phyloP scores from a whole-genome alignment of 2,113 vertebrate species.

The Grammomys surdaster region DNA sequence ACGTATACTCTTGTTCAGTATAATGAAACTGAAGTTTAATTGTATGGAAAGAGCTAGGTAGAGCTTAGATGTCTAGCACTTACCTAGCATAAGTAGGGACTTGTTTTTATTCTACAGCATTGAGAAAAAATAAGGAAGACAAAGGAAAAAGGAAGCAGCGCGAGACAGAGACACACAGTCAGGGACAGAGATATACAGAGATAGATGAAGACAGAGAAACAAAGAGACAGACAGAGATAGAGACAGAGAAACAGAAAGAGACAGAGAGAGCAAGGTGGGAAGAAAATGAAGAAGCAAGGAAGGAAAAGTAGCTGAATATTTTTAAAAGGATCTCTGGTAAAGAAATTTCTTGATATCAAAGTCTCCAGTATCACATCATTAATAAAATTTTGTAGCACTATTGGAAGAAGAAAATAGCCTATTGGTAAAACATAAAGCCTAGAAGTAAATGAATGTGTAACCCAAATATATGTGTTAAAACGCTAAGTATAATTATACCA shows the following conservation, averaged over 20 bases:
- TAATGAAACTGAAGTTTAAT: conserved; percentile 3
- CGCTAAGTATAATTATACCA: neutral
- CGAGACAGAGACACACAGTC: neutral
- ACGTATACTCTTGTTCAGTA: neutral
- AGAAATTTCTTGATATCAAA: neutral
- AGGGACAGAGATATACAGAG: neutral
- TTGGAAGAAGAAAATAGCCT: neutral
- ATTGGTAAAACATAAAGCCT: neutral
- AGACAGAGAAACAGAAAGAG: neutral
- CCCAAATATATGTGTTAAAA: neutral
- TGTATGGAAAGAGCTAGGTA: neutral
- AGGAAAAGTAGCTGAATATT: neutral
- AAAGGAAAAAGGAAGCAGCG: neutral
- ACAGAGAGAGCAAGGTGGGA: neutral
- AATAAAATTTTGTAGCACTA: neutral
- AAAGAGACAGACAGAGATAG: neutral
- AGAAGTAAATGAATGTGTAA: neutral
- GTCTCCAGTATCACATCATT: neutral
- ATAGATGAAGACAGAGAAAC: neutral
- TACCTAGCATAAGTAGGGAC: no score
- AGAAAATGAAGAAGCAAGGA: neutral
- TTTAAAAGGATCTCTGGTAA: neutral
- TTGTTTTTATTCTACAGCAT: neutral
- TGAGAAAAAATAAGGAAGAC: neutral
- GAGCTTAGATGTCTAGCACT: no score